These are phyloP conservation scores for Villa cingulata DNA, from an alignment of 2,888 invertebrate genomes.

Conservation along the genomic window DNA sequence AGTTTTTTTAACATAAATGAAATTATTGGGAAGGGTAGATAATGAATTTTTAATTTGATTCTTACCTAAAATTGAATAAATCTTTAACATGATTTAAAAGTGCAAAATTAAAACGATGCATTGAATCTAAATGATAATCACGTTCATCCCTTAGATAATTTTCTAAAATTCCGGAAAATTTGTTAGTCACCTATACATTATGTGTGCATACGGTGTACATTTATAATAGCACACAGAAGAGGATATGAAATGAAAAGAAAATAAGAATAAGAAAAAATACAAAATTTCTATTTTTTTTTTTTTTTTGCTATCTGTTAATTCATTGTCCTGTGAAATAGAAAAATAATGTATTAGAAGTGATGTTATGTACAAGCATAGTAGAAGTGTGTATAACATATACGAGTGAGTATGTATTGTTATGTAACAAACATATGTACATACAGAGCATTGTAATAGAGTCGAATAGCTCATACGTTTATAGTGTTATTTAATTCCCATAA, in stretches of 20 bases:
- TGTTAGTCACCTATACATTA: constrained; percentile 30
- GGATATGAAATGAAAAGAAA: too few species aligned
- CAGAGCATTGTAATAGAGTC: too few species aligned
- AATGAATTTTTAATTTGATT: constrained; percentile 6
- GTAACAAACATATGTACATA: constrained; percentile 1
- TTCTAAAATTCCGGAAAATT: constrained; percentile 33
- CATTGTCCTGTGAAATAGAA: too few species aligned
- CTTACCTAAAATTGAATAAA: constrained; percentile 54
- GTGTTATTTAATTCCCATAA: not conserved
- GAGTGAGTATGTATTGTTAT: constrained; percentile 1
- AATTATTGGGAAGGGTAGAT: not conserved
- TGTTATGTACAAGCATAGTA: too few species aligned
- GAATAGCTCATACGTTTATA: too few species aligned
- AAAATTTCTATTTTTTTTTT: too few species aligned
- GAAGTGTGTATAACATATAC: not conserved
- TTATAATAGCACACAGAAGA: too few species aligned
- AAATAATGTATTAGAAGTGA: too few species aligned
- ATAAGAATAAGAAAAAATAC: too few species aligned
- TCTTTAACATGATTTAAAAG: constrained; percentile 45
- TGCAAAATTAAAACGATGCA: constrained; percentile 50
- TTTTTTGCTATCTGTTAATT: too few species aligned
- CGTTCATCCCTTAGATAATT: constrained; percentile 37
- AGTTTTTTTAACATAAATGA: too few species aligned
- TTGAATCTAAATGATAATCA: constrained; percentile 43
- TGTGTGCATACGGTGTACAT: too few species aligned